These are phyloP conservation scores for Periplaneta americana DNA, from an alignment of 1,140 invertebrate genomes.

Conservation along the genomic window DNA sequence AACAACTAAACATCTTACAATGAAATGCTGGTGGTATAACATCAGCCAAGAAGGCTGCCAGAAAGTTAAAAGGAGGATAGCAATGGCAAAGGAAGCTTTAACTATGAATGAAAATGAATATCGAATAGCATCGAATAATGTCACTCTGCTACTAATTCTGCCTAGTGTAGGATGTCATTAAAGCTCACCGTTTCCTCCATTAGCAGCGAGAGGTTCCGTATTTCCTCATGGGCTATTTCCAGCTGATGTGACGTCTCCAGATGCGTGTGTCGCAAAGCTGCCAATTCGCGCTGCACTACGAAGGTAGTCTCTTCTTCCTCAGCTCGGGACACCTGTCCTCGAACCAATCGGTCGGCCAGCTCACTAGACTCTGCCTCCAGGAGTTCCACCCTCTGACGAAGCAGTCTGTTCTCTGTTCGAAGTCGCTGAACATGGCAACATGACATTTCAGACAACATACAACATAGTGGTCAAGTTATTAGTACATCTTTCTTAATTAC, in stretches of 20 bases:
- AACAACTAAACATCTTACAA: too few relatives aligned
- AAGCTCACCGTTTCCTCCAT: slow-evolving; percentile 59
- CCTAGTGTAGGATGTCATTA: too few relatives aligned
- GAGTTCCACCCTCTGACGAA: slow-evolving; percentile 90
- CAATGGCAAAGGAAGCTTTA: too few relatives aligned
- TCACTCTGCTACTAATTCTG: too few relatives aligned
- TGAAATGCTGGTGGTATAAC: too few relatives aligned
- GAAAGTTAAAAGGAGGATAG: too few relatives aligned
- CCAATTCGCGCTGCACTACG: slow-evolving; percentile 61
- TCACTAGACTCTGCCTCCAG: slow-evolving; percentile 87
- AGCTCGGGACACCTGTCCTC: slow-evolving; percentile 92
- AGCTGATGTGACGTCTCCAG: slow-evolving; percentile 76
- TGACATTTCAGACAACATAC: too few relatives aligned
- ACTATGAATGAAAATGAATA: too few relatives aligned
- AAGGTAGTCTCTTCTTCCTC: slow-evolving; percentile 85
- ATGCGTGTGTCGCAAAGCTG: slow-evolving; percentile 66
- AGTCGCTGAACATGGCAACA: slow-evolving; percentile 78
- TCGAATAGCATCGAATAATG: too few relatives aligned
- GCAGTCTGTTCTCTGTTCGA: slow-evolving; percentile 88
- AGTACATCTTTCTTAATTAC: too few relatives aligned
- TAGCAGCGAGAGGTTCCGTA: slow-evolving; percentile 61
- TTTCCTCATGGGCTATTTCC: slow-evolving; percentile 77
- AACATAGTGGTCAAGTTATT: too few relatives aligned
- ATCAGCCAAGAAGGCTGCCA: too few relatives aligned
- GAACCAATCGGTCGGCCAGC: slow-evolving; percentile 87